phyloP scores from a whole-genome alignment of 2,113 vertebrate genomes.

The Halichoeres trimaculatus region DNA sequence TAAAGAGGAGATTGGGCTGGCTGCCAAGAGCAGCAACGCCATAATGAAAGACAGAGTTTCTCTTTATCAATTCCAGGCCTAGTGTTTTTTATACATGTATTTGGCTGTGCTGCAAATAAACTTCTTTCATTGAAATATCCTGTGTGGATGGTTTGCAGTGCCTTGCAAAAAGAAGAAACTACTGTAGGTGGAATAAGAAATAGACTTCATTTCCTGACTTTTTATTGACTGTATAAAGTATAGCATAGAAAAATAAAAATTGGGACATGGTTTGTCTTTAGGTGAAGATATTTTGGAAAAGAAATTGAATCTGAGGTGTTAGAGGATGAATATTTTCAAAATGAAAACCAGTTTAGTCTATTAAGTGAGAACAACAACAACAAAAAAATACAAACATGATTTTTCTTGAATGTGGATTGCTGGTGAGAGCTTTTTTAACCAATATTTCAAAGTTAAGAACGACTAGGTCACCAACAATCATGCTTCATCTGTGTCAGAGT shows the following conservation, averaged over 20 bases:
- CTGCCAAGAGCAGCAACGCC: constrained; percentile 55
- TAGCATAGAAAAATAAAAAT: background rate
- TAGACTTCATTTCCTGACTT: constrained; percentile 3
- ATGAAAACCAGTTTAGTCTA: no score
- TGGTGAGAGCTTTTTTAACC: no score
- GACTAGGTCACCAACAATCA: no score
- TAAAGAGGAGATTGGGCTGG: constrained; percentile 49
- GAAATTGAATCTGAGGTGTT: background rate
- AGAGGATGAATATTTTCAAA: no score
- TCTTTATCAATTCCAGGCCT: constrained; percentile 38
- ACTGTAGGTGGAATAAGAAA: constrained; percentile 16
- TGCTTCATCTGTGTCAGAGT: no score
- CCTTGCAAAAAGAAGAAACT: constrained; percentile 25
- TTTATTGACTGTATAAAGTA: constrained; percentile 5
- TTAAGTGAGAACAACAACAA: no score
- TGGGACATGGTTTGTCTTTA: background rate
- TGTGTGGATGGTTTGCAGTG: constrained; percentile 18
- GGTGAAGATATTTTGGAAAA: background rate
- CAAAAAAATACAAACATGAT: no score
- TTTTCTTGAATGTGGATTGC: no score
- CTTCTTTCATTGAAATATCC: constrained; percentile 45
- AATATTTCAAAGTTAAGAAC: background rate
- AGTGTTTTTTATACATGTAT: constrained; percentile 18
- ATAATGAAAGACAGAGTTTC: constrained; percentile 46
- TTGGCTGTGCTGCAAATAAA: constrained; percentile 23